These are phyloP conservation scores for Drosophila sp. DNA, from an alignment of 1,140 invertebrate species.

Conservation along the genomic window DNA sequence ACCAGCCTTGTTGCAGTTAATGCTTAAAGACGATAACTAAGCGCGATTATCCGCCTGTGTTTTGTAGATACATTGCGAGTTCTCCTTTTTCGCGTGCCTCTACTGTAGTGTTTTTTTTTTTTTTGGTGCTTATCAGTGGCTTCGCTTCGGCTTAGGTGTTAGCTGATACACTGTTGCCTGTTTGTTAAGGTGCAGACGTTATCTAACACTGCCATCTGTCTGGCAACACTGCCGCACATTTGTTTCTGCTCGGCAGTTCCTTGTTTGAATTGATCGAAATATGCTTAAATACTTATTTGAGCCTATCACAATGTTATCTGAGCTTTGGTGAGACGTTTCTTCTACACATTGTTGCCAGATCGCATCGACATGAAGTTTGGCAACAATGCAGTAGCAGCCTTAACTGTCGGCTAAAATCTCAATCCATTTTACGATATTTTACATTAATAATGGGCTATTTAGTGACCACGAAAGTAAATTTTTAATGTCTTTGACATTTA, in stretches of 20 bases:
- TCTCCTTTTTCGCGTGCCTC: not conserved
- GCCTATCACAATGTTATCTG: not conserved
- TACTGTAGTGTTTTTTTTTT: not conserved
- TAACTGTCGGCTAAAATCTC: not conserved
- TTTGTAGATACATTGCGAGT: constrained; percentile 23
- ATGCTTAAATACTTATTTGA: not conserved
- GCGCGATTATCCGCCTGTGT: constrained; percentile 41
- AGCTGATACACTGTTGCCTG: constrained; percentile 30
- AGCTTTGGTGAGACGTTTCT: not conserved
- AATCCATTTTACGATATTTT: not conserved
- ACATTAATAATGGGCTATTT: too few relatives aligned
- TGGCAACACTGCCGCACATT: constrained; percentile 12
- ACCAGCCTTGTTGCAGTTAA: constrained; percentile 24
- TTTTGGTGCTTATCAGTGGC: constrained; percentile 7
- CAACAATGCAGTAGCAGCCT: not conserved
- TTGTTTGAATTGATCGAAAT: not conserved
- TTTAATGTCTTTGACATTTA: too few relatives aligned
- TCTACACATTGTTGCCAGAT: not conserved
- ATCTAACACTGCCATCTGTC: constrained; percentile 34
- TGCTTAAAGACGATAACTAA: constrained; percentile 33
- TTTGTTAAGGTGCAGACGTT: constrained; percentile 19
- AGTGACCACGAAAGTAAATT: too few relatives aligned
- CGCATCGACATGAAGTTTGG: constrained; percentile 1
- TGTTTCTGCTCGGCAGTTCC: not conserved
- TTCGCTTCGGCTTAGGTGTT: constrained; percentile 17